A percentile compares a stretch with the other conserved stretches of the same genome.
Evolutionary conservation across 2,797 vertebrate genomes (phyloP).

Genomic region (Phylloscopus collybita): DNA sequence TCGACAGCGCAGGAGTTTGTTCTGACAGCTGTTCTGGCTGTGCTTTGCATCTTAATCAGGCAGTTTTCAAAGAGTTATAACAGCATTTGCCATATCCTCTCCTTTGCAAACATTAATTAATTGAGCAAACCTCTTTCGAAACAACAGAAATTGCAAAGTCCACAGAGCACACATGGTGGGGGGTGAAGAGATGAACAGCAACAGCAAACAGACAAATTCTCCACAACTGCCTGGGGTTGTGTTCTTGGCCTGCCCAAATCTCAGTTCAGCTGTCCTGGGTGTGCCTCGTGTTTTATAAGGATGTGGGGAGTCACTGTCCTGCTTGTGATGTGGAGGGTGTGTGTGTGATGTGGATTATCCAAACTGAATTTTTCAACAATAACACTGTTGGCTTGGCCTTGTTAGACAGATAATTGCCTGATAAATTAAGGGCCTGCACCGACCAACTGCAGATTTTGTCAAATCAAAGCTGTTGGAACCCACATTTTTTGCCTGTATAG

Average conservation of each 20-base stretch:
- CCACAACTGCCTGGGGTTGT: accelerated
- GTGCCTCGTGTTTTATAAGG: neutral
- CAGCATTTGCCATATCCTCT: neutral
- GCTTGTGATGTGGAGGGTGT: neutral
- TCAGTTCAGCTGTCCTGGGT: neutral
- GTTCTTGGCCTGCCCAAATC: neutral
- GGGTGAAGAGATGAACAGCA: neutral
- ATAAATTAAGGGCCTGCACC: neutral
- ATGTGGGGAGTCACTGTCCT: neutral
- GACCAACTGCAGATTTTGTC: neutral
- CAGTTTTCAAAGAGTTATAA: neutral
- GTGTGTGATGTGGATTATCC: neutral
- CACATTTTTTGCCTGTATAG: neutral
- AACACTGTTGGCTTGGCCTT: too few species aligned
- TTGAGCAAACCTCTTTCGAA: neutral
- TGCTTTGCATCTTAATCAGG: constrained; percentile 30
- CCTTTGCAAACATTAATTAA: neutral
- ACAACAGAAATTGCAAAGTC: neutral
- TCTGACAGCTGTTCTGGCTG: constrained; percentile 21
- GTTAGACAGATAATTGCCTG: neutral
- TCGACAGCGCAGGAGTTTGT: neutral
- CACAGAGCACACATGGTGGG: neutral
- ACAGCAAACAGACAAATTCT: neutral
- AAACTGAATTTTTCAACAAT: neutral
- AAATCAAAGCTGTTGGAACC: neutral